phyloP scores from a whole-genome alignment of 2,888 invertebrate species.

The Diarsia brunnea region DNA sequence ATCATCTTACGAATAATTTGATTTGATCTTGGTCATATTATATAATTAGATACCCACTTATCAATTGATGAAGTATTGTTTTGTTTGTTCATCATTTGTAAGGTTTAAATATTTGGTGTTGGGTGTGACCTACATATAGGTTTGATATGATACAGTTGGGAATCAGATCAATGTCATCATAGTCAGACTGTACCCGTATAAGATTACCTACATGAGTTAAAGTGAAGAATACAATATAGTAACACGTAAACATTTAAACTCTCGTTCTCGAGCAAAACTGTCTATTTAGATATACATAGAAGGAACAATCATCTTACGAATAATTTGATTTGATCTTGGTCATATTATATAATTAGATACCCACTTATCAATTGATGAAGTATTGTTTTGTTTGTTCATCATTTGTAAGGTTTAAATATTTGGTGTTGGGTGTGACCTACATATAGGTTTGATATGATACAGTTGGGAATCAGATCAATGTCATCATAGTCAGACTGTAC shows the following conservation, averaged over 20 bases:
- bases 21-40: not conserved
- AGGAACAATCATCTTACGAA: not conserved
- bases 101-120: not conserved
- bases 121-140: not conserved
- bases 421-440: not conserved
- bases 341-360: not conserved
- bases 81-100: not conserved
- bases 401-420: not conserved
- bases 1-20: too few species aligned
- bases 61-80: not conserved
- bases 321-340: not conserved
- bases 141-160: not conserved
- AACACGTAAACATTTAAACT: not conserved
- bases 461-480: not conserved
- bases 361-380: not conserved
- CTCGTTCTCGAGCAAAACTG: not conserved
- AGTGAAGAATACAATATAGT: not conserved
- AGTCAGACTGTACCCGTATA: not conserved
- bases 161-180: not conserved
- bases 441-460: not conserved
- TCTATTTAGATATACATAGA: not conserved
- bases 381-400: not conserved
- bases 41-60: not conserved
- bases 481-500: slow-evolving; percentile 3
- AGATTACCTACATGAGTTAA: not conserved